These are phyloP conservation scores for Penaeus indicus DNA, from an alignment of 1,140 invertebrate species.

Conservation along the genomic window DNA sequence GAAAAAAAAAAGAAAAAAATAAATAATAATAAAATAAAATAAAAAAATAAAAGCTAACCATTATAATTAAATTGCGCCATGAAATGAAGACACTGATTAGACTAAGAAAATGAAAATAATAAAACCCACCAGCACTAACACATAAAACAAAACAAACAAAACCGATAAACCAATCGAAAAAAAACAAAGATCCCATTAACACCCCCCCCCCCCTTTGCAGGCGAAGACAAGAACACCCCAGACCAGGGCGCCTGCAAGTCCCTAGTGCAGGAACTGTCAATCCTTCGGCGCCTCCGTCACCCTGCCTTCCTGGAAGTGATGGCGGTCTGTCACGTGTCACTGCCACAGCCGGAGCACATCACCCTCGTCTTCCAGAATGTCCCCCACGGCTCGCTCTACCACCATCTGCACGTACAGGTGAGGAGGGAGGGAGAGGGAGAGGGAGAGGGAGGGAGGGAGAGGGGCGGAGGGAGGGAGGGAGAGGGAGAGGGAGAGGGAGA, in stretches of 20 bases:
- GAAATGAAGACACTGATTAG: too few relatives aligned
- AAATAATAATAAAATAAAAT: too few relatives aligned
- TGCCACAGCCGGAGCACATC: slow-evolving; percentile 69
- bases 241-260: slow-evolving; percentile 48
- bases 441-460: neutral
- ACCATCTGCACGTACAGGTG: slow-evolving; percentile 67
- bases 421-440: neutral
- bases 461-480: too few relatives aligned
- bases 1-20: too few relatives aligned
- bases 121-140: too few relatives aligned
- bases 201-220: neutral
- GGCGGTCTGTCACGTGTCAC: slow-evolving; percentile 70
- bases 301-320: slow-evolving; percentile 71
- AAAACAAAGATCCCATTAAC: too few relatives aligned
- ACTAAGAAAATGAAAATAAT: too few relatives aligned
- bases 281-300: slow-evolving; percentile 69
- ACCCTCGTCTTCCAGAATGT: slow-evolving; percentile 71
- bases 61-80: too few relatives aligned
- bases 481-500: too few relatives aligned
- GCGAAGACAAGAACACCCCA: slow-evolving; percentile 29
- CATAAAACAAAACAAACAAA: too few relatives aligned
- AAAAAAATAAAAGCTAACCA: too few relatives aligned
- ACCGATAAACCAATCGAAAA: neutral
- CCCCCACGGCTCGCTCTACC: slow-evolving; percentile 70
- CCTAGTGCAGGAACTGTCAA: slow-evolving; percentile 68